Percentiles rank a stretch among this genome's conserved stretches.
These are phyloP conservation scores for Pterobdella sp. DNA, from an alignment of 2,888 invertebrate species.

Conservation along the genomic window DNA sequence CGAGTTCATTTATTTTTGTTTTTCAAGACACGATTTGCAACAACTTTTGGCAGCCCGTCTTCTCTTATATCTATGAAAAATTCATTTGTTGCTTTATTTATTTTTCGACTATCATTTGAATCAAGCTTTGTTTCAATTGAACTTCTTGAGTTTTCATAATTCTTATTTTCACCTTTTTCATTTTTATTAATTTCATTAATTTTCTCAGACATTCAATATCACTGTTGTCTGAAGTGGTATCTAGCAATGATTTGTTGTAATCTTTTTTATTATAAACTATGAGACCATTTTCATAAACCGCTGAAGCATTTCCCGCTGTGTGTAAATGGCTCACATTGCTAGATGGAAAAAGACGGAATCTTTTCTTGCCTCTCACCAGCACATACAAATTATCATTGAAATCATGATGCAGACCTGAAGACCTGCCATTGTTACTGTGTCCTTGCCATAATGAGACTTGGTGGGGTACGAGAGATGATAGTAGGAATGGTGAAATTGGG, in stretches of 20 bases:
- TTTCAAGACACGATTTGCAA: conserved; percentile 25
- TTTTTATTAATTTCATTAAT: not conserved
- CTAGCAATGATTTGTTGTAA: not conserved
- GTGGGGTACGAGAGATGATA: conserved; percentile 32
- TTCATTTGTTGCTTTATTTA: not conserved
- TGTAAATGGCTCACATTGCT: conserved; percentile 23
- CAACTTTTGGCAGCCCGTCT: conserved; percentile 33
- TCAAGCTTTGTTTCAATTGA: no score
- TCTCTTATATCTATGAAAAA: conserved; percentile 24
- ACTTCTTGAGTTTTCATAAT: not conserved
- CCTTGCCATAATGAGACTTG: conserved; percentile 36
- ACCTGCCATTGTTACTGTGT: conserved; percentile 22
- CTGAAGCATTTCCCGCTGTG: conserved; percentile 25
- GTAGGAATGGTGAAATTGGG: conserved; percentile 29
- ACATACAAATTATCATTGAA: conserved; percentile 35
- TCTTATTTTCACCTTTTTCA: not conserved
- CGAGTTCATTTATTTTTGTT: conserved; percentile 23
- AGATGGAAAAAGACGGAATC: conserved; percentile 34
- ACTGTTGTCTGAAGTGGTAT: not conserved
- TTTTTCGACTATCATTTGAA: no score
- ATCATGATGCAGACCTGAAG: conserved; percentile 35
- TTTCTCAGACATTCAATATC: not conserved
- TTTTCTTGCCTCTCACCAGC: conserved; percentile 32
- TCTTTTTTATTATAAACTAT: conserved; percentile 30
- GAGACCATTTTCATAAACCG: conserved; percentile 32